Percentiles rank a stretch among this genome's conserved stretches.
Evolutionary conservation across 2,113 vertebrate species (phyloP).

Genomic region (Chlorocebus sabaeus): DNA sequence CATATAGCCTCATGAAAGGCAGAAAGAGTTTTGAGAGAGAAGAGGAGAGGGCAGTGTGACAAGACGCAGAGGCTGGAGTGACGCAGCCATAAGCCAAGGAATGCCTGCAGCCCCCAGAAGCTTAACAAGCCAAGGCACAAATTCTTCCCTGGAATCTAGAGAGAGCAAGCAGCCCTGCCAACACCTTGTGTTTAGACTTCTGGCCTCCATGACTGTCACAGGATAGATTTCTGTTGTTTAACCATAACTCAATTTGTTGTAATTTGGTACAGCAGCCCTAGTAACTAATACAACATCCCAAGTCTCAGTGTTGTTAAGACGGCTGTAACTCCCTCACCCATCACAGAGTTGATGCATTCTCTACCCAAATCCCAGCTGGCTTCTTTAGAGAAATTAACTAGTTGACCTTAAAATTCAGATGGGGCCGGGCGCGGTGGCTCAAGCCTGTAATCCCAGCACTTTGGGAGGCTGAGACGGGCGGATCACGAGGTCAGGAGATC

Average conservation of each 20-base stretch:
- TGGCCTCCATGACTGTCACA: not conserved
- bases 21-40: not conserved
- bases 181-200: not conserved
- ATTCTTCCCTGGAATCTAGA: not conserved
- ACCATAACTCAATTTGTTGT: not conserved
- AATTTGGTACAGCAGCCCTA: not conserved
- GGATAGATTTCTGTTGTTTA: not conserved
- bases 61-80: not conserved
- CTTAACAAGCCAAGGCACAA: not conserved
- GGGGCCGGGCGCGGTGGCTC: too few species aligned
- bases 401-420: not conserved
- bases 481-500: too few species aligned
- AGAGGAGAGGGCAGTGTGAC: not conserved
- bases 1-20: not conserved
- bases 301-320: not conserved
- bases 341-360: not conserved
- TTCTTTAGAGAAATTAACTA: not conserved
- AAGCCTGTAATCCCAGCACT: too few species aligned
- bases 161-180: not conserved
- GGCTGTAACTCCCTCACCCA: not conserved
- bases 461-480: too few species aligned
- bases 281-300: not conserved
- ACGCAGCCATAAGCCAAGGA: not conserved
- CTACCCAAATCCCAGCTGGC: not conserved
- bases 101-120: not conserved